Conservation (phyloP, 2,113 vertebrate genomes). For the Daboia siamensis region DNA sequence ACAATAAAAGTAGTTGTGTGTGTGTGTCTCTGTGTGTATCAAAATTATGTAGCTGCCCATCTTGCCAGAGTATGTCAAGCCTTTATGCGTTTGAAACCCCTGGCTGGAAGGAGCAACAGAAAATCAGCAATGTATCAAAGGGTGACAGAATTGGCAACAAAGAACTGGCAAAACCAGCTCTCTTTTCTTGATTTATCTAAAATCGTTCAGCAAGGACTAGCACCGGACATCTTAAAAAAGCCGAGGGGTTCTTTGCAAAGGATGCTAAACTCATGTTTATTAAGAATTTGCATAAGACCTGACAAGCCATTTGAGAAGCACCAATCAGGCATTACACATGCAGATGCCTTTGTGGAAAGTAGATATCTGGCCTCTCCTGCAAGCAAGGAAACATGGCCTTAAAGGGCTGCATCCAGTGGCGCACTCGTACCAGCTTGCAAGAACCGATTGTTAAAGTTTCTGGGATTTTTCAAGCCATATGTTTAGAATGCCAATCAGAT, state of each 20-base stretch:
- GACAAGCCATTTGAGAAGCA: not conserved
- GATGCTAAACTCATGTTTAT: not conserved
- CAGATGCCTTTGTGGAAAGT: not conserved
- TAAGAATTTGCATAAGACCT: not conserved
- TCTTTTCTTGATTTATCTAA: not conserved
- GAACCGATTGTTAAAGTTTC: not conserved
- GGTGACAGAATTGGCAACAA: not conserved
- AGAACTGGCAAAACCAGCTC: not conserved
- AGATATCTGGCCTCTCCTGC: not conserved
- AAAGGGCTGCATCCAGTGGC: not conserved
- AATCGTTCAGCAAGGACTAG: not conserved
- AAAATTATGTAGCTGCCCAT: not conserved
- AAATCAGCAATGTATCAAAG: not conserved
- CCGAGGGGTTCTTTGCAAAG: not conserved
- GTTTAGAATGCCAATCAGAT: not conserved
- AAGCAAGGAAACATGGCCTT: not conserved
- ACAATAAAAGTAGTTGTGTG: not conserved
- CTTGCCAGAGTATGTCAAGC: not conserved
- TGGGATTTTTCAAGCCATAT: not conserved
- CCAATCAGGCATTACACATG: not conserved
- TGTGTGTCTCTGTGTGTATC: not conserved
- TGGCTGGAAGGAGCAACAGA: not conserved
- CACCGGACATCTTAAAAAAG: not conserved
- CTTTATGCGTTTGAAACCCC: not conserved
- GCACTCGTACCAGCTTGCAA: not conserved